A percentile compares a stretch with the other conserved stretches of the same genome.
phyloP scores from a whole-genome alignment of 2,888 invertebrate genomes.

The Siphlonurus alternatus region DNA sequence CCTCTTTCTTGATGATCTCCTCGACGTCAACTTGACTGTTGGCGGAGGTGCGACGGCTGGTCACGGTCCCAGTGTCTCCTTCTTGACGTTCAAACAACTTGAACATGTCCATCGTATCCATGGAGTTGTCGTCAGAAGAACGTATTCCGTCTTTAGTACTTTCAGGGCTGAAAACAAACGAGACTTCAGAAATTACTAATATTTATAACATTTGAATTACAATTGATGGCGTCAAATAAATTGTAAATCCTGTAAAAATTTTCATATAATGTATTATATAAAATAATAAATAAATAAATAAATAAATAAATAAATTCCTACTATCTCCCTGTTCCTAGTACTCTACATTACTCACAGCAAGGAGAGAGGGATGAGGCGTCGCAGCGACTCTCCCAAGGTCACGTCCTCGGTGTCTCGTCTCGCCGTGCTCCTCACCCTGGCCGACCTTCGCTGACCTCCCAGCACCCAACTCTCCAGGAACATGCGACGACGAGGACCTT shows the following conservation, averaged over 20 bases:
- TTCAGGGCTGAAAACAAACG: not conserved
- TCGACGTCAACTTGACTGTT: constrained; percentile 20
- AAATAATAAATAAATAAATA: too few relatives aligned
- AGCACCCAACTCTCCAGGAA: constrained; percentile 63
- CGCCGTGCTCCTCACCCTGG: constrained; percentile 28
- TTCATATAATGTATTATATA: too few relatives aligned
- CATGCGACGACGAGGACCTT: constrained; percentile 29
- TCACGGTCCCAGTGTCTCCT: constrained; percentile 15
- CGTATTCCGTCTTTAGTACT: not conserved
- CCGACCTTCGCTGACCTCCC: constrained; percentile 39
- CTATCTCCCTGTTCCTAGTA: too few relatives aligned
- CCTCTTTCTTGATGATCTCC: constrained; percentile 21
- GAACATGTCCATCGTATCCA: constrained; percentile 43
- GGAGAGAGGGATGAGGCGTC: constrained; percentile 43
- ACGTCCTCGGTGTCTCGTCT: constrained; percentile 41
- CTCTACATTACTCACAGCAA: constrained; percentile 37
- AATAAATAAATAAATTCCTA: too few relatives aligned
- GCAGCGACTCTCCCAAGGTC: constrained; percentile 40
- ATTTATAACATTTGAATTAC: too few relatives aligned
- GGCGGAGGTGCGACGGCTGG: not conserved
- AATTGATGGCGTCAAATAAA: too few relatives aligned
- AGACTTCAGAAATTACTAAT: too few relatives aligned
- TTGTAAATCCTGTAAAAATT: too few relatives aligned
- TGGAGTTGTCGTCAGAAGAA: constrained; percentile 32
- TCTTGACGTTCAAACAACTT: constrained; percentile 39